Evolutionary conservation across 2,888 invertebrate species (phyloP), one percentile per base, ranked within the genome.

Genomic region (Cremastinae sp.): DNA sequence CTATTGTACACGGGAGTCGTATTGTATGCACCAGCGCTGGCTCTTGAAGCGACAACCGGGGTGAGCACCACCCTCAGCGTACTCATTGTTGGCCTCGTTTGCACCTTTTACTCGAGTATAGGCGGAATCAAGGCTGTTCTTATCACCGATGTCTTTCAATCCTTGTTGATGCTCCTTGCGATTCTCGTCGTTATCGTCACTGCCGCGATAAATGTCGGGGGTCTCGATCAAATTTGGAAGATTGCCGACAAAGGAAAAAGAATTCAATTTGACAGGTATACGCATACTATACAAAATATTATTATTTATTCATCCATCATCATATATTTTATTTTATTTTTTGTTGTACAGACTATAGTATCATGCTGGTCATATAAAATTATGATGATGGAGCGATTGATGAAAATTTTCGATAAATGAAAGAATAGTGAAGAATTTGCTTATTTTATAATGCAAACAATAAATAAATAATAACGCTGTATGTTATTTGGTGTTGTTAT

Each of bases 41-140:
- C 97, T 0, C 90, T 98, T 10, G 95, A 95, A 88, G 93, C 97
- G 1, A 94, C 96, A 38, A 96, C 96, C 0, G 96, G 95, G n/a
- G 90, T 96, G 12, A 93, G 93, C 80, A 93, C 93, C 88, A 88
- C 93, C 36, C 90, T 93, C 72, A 95, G 96, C 0, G 94, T 96
- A 80, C 88, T 96, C 74, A 92, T 93, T 2, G 94, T 95, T 74
- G 95, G 91, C 5, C 85, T 94, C 68, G 95, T 94, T 7, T 96
- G 96, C 87, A 96, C 96, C 0, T 95, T 96, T 87, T 96, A 96
- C 85, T 95, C 96, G 0, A 94, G 95, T 0, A 91, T 96, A 79
- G 97, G 97, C 41, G 97, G 96, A 14, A 96, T 97, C 94, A 97
- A 96, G 88, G 96, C 97, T 0, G 96, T 97, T 0, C 90, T 97